Evolutionary conservation across 2,113 vertebrate genomes (phyloP), one percentile per base, ranked within the genome.

Genomic region (Picathartes gymnocephalus): DNA sequence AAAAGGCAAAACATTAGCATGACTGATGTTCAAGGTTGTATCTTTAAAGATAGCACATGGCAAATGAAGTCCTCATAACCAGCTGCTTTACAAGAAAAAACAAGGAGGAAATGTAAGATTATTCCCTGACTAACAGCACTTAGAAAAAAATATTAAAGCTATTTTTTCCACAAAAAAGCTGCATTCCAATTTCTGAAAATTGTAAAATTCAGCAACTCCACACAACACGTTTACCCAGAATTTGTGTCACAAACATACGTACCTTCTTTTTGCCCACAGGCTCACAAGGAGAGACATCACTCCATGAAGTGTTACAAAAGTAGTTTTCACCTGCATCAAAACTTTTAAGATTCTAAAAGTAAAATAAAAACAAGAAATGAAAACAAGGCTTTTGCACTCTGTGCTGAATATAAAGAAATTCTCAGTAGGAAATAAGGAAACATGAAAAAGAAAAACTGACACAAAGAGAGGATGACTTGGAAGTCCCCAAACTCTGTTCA

Each of bases 251-350:
- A 68, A 50, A 74, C 3, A 92, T 71, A 98, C 98, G 50, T 98
- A 98, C 98, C 97, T 96, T 97, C 96, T 97, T 98, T 96, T 94
- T 98, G 95, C 96, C 96, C 95, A 93, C 96, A 94, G 98, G 86
- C 44, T 98, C 98, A 98, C 98, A 98, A 86, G 96, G 97, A 96
- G 97, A 98, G 92, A 98, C 95, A 98, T 98, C 98, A 89, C 96
- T 97, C 98, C 98, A 98, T 65, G 98, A 98, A 92, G 98, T 98
- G 92, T 97, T 98, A 94, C 33, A 96, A 73, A 98, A 98, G 86
- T 98, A 97, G 85, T 94, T 98, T 92, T 98, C 98, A 96, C 98
- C 98, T 81, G 98, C 98, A 90, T 98, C 98, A 96, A 97, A 98
- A 95, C 91, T 92, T 97, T 97, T 95, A 94, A 98, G 97, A 85